Conservation (phyloP, 2,888 invertebrate species). For the Thysanoteuthis rhombus region DNA sequence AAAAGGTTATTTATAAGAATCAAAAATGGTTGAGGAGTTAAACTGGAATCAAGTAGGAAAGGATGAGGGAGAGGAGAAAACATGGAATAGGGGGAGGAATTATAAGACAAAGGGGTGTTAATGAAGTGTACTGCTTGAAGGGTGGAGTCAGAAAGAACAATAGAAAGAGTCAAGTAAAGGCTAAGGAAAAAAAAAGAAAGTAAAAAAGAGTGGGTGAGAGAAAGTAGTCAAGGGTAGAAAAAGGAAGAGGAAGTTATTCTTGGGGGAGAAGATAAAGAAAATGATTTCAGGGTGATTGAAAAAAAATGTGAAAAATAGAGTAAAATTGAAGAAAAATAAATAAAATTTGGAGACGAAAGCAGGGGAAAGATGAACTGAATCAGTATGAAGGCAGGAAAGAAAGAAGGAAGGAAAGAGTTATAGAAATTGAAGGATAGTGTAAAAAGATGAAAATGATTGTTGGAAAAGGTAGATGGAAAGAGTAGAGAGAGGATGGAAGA, state of each 20-base stretch:
- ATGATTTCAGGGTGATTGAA: too few species aligned
- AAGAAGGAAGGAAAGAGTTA: not conserved
- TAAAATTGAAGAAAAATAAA: not conserved
- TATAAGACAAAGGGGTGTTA: not conserved
- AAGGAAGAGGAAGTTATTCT: too few species aligned
- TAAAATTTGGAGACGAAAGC: not conserved
- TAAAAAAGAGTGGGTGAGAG: not conserved
- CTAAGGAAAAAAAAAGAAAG: not conserved
- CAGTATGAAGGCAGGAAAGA: not conserved
- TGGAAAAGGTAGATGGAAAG: not conserved
- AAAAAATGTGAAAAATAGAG: not conserved
- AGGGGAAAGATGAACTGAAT: too few species aligned
- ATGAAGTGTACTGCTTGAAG: not conserved
- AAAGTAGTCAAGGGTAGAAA: too few species aligned
- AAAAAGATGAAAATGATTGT: not conserved
- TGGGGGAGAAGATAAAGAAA: too few species aligned
- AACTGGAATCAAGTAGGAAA: not conserved
- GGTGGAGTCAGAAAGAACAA: not conserved
- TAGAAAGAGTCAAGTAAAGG: not conserved
- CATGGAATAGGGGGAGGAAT: not conserved
- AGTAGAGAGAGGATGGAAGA: not conserved
- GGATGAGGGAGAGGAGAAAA: not conserved
- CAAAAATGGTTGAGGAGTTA: not conserved
- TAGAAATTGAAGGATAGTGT: not conserved
- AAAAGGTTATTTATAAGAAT: not conserved